phyloP scores from a whole-genome alignment of 1,140 invertebrate genomes.

The Drosophila watanabei region DNA sequence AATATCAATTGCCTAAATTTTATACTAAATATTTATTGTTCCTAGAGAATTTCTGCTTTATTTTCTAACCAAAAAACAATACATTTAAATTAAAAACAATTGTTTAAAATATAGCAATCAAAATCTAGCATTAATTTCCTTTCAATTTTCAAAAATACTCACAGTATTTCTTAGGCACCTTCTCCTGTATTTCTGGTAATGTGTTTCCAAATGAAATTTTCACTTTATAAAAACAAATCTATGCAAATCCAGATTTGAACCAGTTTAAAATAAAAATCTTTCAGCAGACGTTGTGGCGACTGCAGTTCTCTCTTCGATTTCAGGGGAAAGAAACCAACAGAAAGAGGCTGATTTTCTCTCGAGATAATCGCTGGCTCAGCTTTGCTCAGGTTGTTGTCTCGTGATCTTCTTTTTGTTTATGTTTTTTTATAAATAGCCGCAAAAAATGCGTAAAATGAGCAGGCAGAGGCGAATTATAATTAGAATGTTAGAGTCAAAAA shows the following conservation, averaged over 20 bases:
- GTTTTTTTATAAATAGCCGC: slow-evolving; percentile 55
- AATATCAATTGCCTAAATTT: background rate
- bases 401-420: slow-evolving; percentile 28
- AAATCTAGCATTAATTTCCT: background rate
- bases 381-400: slow-evolving; percentile 18
- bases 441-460: slow-evolving; percentile 37
- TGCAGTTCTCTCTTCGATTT: slow-evolving; percentile 12
- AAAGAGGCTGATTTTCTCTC: slow-evolving; percentile 17
- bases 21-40: background rate
- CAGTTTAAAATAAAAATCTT: slow-evolving; percentile 12
- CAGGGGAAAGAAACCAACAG: background rate
- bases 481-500: slow-evolving; percentile 34
- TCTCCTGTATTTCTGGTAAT: background rate
- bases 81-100: background rate
- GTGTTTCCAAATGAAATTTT: slow-evolving; percentile 9
- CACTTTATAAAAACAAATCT: slow-evolving; percentile 21
- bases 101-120: no score
- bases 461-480: slow-evolving; percentile 43
- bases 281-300: slow-evolving; percentile 64
- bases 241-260: slow-evolving; percentile 44
- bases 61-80: background rate
- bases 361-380: slow-evolving; percentile 21
- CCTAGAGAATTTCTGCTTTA: no score
- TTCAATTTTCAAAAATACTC: background rate
- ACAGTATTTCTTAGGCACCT: background rate